Conservation (phyloP, 2,888 invertebrate genomes). For the Parthenolecanium corni region DNA sequence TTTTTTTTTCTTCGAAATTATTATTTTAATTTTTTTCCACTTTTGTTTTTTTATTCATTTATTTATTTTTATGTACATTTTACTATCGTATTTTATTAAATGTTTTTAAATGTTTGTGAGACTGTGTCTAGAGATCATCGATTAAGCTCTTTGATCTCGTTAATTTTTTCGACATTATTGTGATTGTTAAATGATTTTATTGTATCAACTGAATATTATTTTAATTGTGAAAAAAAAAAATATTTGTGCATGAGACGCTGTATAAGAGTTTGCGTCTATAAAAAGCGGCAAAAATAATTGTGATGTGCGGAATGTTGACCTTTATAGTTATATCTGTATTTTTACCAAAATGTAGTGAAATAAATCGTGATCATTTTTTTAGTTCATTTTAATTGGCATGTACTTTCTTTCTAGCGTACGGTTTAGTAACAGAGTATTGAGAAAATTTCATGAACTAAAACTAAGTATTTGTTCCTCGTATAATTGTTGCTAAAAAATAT, state of each 20-base stretch:
- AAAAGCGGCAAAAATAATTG: neutral
- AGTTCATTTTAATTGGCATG: neutral
- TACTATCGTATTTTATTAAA: neutral
- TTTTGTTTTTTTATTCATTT: neutral
- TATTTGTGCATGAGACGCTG: too few species aligned
- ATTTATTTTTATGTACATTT: constrained; percentile 1
- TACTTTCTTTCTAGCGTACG: too few species aligned
- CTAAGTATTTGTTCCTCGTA: too few species aligned
- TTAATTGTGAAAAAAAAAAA: neutral
- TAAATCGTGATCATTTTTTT: neutral
- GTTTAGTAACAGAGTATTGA: too few species aligned
- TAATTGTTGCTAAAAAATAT: too few species aligned
- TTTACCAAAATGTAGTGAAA: neutral
- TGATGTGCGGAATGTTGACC: neutral
- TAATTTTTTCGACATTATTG: constrained; percentile 15
- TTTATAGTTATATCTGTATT: neutral
- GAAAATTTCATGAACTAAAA: too few species aligned
- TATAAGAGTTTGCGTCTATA: too few species aligned
- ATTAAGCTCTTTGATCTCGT: constrained; percentile 6
- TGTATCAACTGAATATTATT: constrained; percentile 2
- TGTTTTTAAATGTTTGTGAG: constrained; percentile 9
- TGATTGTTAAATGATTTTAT: constrained; percentile 14
- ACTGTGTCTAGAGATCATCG: constrained; percentile 20
- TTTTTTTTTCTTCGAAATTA: neutral
- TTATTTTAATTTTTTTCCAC: neutral